Percentiles rank a stretch among this genome's conserved stretches.
Evolutionary conservation across 2,113 vertebrate genomes (phyloP).

Genomic region (Muntiacus muntjak): DNA sequence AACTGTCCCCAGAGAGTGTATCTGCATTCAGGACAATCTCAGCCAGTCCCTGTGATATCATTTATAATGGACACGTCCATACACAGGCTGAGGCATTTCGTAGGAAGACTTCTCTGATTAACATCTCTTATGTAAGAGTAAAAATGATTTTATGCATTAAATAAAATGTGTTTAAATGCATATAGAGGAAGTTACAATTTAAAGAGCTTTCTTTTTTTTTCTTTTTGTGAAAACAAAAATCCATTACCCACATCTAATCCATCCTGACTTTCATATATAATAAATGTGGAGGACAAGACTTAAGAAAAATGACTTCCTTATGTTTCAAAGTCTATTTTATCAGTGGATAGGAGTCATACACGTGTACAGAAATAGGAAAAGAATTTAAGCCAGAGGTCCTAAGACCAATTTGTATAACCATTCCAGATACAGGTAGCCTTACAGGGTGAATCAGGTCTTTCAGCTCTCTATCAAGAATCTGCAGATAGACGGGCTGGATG

Average conservation of each 20-base stretch:
- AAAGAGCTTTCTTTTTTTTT: background rate
- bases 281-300: background rate
- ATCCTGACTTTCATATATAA: background rate
- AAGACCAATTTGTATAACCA: background rate
- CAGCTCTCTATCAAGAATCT: background rate
- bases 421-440: background rate
- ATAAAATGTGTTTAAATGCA: background rate
- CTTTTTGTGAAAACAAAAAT: background rate
- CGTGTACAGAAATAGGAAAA: background rate
- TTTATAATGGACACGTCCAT: background rate
- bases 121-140: background rate
- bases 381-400: background rate
- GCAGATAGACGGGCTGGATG: background rate
- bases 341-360: background rate
- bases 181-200: background rate
- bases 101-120: background rate
- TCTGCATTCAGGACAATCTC: background rate
- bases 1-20: background rate
- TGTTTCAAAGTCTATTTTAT: background rate
- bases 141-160: background rate
- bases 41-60: background rate
- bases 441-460: background rate
- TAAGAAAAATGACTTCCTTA: background rate
- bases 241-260: background rate
- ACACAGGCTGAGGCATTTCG: background rate